Evolutionary conservation across 2,888 invertebrate species (phyloP).

Genomic region (Dryococelus australis): DNA sequence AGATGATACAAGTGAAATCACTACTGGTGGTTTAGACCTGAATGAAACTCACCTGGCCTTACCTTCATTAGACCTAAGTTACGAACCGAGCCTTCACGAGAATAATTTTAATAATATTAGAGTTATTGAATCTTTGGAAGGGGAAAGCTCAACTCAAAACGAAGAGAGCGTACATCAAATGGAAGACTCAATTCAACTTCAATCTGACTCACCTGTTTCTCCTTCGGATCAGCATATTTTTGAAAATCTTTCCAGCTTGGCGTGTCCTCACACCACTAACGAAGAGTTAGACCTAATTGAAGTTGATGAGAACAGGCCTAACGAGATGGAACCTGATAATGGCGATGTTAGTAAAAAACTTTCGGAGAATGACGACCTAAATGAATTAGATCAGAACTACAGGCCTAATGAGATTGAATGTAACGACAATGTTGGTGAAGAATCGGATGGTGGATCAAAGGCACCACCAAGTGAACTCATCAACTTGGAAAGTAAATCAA

Average conservation of each 20-base stretch:
- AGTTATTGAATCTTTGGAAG: background rate
- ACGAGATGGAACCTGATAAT: background rate
- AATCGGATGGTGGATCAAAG: no score
- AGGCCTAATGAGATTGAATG: no score
- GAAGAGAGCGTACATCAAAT: background rate
- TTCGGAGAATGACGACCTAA: background rate
- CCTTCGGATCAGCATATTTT: background rate
- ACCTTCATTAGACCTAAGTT: background rate
- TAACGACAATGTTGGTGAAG: no score
- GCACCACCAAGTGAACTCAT: no score
- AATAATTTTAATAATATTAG: background rate
- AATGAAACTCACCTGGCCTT: background rate
- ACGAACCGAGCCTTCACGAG: background rate
- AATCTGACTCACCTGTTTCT: background rate
- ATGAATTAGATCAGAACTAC: no score
- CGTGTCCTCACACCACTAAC: background rate
- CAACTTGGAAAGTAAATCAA: no score
- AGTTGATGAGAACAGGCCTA: background rate
- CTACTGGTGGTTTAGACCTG: background rate
- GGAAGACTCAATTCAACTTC: background rate
- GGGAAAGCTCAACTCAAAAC: background rate
- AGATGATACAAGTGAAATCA: background rate
- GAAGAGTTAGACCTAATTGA: background rate
- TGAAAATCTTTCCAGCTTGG: background rate
- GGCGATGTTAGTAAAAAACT: background rate